phyloP scores from a whole-genome alignment of 2,888 invertebrate species.

The Lobophora halterata region DNA sequence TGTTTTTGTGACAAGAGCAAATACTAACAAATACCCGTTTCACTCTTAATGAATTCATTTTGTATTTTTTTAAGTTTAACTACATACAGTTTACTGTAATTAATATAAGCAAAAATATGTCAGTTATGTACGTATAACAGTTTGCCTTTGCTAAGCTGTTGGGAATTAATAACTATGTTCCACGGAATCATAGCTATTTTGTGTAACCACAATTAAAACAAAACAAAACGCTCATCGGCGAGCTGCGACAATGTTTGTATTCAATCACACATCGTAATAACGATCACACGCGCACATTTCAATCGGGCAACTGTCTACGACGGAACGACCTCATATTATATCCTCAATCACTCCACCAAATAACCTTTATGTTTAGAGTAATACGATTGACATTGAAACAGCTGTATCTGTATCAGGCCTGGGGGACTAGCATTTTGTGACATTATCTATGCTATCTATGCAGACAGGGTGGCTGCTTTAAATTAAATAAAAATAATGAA shows the following conservation, averaged over 20 bases:
- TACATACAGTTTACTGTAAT: too few relatives aligned
- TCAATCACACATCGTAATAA: conserved; percentile 38
- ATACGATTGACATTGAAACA: conserved; percentile 12
- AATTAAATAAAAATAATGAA: conserved; percentile 27
- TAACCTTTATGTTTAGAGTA: not conserved
- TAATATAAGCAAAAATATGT: too few relatives aligned
- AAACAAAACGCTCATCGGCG: conserved; percentile 12
- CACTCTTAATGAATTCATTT: too few relatives aligned
- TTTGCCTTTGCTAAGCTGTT: too few relatives aligned
- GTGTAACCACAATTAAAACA: not conserved
- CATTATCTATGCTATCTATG: conserved; percentile 31
- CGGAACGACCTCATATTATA: conserved; percentile 41
- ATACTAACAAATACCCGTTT: too few relatives aligned
- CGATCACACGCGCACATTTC: conserved; percentile 38
- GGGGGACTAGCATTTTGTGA: conserved; percentile 26
- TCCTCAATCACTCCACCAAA: not conserved
- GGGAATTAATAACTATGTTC: too few relatives aligned
- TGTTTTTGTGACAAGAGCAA: too few relatives aligned
- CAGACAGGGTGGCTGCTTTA: conserved; percentile 22
- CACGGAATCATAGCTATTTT: too few relatives aligned
- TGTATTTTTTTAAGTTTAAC: too few relatives aligned
- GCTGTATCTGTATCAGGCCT: not conserved
- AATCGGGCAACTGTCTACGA: conserved; percentile 49
- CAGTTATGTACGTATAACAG: too few relatives aligned
- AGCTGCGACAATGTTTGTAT: conserved; percentile 32